Evolutionary conservation across 92 coral and sea anemone species (phyloP), one percentile per base, ranked within the genome.

Genomic region (Zoanthus gigantus): DNA sequence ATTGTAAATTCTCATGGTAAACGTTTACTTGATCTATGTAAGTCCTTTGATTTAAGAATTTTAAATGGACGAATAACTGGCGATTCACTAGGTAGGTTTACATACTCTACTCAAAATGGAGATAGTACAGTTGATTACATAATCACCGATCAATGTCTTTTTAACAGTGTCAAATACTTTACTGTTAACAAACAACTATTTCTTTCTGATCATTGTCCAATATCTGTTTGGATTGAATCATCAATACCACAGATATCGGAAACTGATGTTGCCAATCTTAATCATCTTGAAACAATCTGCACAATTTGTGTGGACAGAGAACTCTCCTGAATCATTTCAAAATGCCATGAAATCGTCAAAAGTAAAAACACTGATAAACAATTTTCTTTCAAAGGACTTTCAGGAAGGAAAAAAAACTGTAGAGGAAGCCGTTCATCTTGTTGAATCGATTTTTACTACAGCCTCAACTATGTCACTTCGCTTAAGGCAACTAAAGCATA

Each of bases 11-110:
- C 66, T 16, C 89, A 88, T 61, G 91, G 89, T 1, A 88, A 67
- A 87, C 75, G 69, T 30, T 76, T 87, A 82, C 58, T 91, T 32
- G 83, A 87, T 5, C 46, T 81, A 15, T 87, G 93, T 45, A 87
- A 87, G 50, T 18, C 74, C 13, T 80, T 87, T 54, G 91, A 90
- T 76, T 56, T 90, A 42, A 86, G 77, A 54, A 83, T 91, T 48
- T 68, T 91, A 52, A 91, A 88, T 57, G 91, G 91, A 53, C 78
- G 91, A 91, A 82, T 61, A 44, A 88, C 45, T 60, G 93, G 93
- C 13, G 93, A 90, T 60, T 69, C 89, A n/a, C 84, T 89, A 17
- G 92, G 90, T n/a, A 86, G 74, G 18, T 13, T 67, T 73, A 73
- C 54, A 73, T 73, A 83, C 54, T 68, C 71, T 53, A 68, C 77